A percentile compares a stretch with the other conserved stretches of the same genome.
Evolutionary conservation across 2,113 vertebrate species (phyloP).

Genomic region (Laterallus jamaicensis): DNA sequence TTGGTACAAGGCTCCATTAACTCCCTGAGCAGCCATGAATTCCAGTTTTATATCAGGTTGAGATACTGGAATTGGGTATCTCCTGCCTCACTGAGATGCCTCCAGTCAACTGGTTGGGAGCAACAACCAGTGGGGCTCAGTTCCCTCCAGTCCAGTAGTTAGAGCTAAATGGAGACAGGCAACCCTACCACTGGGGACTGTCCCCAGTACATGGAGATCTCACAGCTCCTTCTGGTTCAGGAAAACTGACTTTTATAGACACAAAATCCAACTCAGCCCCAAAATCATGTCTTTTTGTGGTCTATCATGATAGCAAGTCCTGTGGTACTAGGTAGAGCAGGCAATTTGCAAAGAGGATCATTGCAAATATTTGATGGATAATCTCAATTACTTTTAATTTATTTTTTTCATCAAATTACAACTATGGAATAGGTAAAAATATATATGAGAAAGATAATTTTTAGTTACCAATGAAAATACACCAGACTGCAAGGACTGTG

Average conservation of each 20-base stretch:
- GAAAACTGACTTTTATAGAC: not conserved
- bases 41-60: not conserved
- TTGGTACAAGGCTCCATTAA: not conserved
- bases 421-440: not conserved
- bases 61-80: not conserved
- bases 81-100: not conserved
- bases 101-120: not conserved
- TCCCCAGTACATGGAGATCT: not conserved
- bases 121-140: not conserved
- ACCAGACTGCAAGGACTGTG: not conserved
- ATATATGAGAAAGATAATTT: not conserved
- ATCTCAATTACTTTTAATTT: not conserved
- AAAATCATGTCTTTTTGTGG: not conserved
- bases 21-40: not conserved
- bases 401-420: not conserved
- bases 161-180: not conserved
- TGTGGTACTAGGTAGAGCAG: not conserved
- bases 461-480: not conserved
- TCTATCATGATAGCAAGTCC: not conserved
- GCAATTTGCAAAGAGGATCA: not conserved
- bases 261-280: not conserved
- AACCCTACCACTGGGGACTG: not conserved
- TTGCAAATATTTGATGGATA: not conserved
- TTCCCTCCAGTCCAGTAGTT: not conserved
- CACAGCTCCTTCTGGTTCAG: not conserved